These are phyloP conservation scores for Rhea americana DNA, from an alignment of 2,113 vertebrate species.

Conservation along the genomic window DNA sequence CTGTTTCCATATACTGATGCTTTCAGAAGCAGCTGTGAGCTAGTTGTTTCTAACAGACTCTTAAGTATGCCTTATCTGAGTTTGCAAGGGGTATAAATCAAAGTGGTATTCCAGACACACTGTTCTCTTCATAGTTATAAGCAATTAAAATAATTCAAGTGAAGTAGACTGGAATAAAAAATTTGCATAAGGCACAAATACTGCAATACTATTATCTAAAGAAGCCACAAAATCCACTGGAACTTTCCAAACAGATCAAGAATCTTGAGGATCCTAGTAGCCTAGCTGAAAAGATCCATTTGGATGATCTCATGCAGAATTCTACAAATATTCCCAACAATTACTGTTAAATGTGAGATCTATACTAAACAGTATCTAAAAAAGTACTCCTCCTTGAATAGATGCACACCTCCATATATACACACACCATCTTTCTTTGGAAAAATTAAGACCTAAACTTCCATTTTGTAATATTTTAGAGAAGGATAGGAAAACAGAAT, in stretches of 20 bases:
- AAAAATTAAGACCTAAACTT: not conserved
- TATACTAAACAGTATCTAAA: not conserved
- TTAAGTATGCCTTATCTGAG: not conserved
- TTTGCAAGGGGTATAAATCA: not conserved
- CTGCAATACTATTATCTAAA: not conserved
- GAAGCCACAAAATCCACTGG: accelerated
- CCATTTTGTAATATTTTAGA: not conserved
- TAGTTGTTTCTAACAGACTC: not conserved
- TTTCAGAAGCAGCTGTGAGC: not conserved
- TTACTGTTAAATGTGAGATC: not conserved
- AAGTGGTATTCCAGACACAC: not conserved
- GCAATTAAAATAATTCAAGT: not conserved
- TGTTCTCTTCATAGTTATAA: not conserved
- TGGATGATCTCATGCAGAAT: not conserved
- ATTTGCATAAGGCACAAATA: not conserved
- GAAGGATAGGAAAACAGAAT: not conserved
- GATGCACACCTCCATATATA: not conserved
- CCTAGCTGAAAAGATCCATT: not conserved
- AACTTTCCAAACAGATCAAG: not conserved
- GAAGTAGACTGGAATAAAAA: not conserved
- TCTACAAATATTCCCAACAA: not conserved
- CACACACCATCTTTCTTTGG: not conserved
- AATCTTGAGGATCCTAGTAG: not conserved
- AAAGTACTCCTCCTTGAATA: not conserved
- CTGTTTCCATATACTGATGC: not conserved